Conservation (phyloP, 1,140 invertebrate genomes). For the Eciton burchellii region DNA sequence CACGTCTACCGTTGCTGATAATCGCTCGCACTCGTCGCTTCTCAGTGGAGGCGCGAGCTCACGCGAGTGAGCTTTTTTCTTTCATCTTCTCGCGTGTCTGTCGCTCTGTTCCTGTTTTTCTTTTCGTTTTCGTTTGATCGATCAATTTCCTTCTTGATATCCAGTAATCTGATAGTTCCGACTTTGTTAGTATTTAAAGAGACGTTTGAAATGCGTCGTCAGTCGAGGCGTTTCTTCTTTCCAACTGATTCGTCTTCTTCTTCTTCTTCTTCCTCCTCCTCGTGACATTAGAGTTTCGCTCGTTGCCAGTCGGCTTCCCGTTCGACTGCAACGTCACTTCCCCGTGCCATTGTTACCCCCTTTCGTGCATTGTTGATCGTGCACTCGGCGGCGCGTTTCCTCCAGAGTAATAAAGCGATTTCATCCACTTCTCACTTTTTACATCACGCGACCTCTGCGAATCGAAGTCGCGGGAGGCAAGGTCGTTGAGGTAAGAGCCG, state of each 20-base stretch:
- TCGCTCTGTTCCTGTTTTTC: constrained; percentile 26
- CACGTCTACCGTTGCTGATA: too few relatives aligned
- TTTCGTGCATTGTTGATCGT: not conserved
- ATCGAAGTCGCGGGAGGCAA: not conserved
- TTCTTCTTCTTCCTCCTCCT: not conserved
- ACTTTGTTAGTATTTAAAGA: too few relatives aligned
- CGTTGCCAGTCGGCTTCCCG: too few relatives aligned
- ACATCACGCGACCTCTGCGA: not conserved
- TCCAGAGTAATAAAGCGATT: constrained; percentile 12
- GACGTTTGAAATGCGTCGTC: too few relatives aligned
- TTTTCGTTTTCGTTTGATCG: constrained; percentile 15
- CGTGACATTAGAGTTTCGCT: not conserved
- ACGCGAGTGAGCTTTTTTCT: too few relatives aligned
- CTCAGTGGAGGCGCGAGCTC: not conserved
- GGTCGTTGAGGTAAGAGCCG: not conserved
- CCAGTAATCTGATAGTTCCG: too few relatives aligned
- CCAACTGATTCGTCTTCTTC: not conserved
- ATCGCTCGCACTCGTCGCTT: not conserved
- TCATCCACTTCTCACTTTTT: not conserved
- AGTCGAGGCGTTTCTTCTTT: too few relatives aligned
- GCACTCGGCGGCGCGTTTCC: not conserved
- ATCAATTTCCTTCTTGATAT: not conserved
- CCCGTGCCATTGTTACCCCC: not conserved
- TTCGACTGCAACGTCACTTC: not conserved
- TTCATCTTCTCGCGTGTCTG: not conserved